Evolutionary conservation across 2,113 vertebrate species (phyloP).

Genomic region (Piliocolobus tephrosceles): DNA sequence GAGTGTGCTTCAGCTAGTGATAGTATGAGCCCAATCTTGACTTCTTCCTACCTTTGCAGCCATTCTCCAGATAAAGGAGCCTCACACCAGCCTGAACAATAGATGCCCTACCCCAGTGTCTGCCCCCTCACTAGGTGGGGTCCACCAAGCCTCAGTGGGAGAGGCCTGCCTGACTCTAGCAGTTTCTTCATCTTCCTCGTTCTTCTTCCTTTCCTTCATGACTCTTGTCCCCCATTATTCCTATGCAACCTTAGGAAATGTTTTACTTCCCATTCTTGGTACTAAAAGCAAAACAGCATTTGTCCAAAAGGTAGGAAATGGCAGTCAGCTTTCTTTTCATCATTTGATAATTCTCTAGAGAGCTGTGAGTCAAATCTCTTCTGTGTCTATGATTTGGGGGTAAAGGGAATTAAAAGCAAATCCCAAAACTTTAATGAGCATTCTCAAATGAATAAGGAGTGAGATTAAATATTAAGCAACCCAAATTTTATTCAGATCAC

Average conservation of each 20-base stretch:
- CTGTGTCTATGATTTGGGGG: background rate
- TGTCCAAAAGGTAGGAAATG: background rate
- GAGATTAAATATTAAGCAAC: slow-evolving; percentile 20
- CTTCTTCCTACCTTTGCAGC: background rate
- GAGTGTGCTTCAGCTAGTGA: background rate
- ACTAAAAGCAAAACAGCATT: slow-evolving; percentile 38
- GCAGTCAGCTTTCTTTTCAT: slow-evolving; percentile 9
- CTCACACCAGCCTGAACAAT: background rate
- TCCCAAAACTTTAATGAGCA: background rate
- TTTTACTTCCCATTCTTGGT: background rate
- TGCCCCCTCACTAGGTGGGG: background rate
- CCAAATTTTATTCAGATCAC: slow-evolving; percentile 26
- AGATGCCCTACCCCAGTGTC: background rate
- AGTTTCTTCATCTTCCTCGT: background rate
- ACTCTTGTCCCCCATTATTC: background rate
- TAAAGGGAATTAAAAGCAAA: slow-evolving; percentile 17
- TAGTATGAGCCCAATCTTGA: background rate
- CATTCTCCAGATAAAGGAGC: background rate
- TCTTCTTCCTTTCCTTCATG: background rate
- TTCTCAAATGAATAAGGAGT: slow-evolving; percentile 33
- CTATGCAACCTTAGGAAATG: background rate
- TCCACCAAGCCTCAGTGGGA: background rate
- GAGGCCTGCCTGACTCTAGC: background rate
- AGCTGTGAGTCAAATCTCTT: slow-evolving; percentile 3
- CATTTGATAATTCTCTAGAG: background rate